Evolutionary conservation across 2,888 invertebrate genomes (phyloP).

Genomic region (Abscondita cerata): DNA sequence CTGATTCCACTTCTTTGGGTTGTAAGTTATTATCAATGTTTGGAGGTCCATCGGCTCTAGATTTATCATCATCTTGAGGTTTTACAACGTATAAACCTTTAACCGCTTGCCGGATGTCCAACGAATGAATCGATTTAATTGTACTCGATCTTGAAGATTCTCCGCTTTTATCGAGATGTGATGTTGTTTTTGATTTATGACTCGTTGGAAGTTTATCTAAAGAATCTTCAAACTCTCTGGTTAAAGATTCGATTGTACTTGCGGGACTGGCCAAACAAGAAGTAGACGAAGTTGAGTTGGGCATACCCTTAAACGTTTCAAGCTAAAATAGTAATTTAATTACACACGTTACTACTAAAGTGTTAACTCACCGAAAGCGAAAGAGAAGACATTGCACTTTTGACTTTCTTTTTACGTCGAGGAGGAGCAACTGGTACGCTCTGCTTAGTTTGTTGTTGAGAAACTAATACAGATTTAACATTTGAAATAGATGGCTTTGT

Average conservation of each 20-base stretch:
- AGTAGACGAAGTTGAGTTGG: conserved; percentile 54
- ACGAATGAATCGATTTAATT: conserved; percentile 49
- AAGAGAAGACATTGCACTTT: conserved; percentile 45
- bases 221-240: conserved; percentile 84
- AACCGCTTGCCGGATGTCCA: conserved; percentile 55
- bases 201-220: conserved; percentile 61
- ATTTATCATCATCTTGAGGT: conserved; percentile 71
- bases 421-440: conserved; percentile 77
- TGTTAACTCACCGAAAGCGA: conserved; percentile 43
- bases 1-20: conserved; percentile 49
- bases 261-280: conserved; percentile 75
- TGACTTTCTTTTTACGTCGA: conserved; percentile 75
- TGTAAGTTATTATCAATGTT: conserved; percentile 64
- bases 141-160: conserved; percentile 45
- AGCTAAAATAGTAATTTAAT: background rate
- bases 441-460: conserved; percentile 29
- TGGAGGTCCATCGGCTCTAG: conserved; percentile 70
- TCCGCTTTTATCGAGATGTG: conserved; percentile 26
- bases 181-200: conserved; percentile 30
- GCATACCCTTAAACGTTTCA: conserved; percentile 45
- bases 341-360: background rate
- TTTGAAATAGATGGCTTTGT: conserved; percentile 71
- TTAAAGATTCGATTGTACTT: conserved; percentile 79
- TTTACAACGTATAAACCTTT: conserved; percentile 68
- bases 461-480: conserved; percentile 45